These are phyloP conservation scores for Ommatoiulus sabulosus DNA, from an alignment of 2,888 invertebrate genomes.

Conservation along the genomic window DNA sequence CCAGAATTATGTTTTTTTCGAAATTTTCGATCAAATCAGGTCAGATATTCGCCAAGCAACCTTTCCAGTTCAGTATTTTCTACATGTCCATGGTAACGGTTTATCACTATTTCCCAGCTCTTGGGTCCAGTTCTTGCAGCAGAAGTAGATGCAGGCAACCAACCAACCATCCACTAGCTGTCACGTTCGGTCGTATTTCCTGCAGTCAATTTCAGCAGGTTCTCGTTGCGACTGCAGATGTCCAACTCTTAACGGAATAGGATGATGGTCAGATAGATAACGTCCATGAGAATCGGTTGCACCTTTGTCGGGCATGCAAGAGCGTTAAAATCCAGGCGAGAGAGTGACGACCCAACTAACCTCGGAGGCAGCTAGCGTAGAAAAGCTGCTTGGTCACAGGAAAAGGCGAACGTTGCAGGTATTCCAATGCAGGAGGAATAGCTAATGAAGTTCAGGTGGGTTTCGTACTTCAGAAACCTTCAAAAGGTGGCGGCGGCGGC, in stretches of 20 bases:
- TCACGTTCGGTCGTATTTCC: no score
- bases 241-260: not conserved
- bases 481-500: constrained; percentile 9
- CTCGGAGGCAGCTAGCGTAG: not conserved
- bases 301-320: not conserved
- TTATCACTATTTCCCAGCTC: no score
- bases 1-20: no score
- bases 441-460: constrained; percentile 40
- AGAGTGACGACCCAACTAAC: not conserved
- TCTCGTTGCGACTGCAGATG: no score
- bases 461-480: not conserved
- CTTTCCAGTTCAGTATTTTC: no score
- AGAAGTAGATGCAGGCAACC: no score
- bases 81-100: no score
- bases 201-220: no score
- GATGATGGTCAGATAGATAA: constrained; percentile 26
- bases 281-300: not conserved
- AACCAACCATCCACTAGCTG: no score
- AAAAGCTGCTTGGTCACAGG: constrained; percentile 12
- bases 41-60: no score
- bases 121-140: no score
- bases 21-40: no score
- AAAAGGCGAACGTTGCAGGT: not conserved
- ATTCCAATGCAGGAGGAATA: not conserved
- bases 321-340: not conserved